phyloP scores from a whole-genome alignment of 2,113 vertebrate genomes.

The Lontra canadensis region DNA sequence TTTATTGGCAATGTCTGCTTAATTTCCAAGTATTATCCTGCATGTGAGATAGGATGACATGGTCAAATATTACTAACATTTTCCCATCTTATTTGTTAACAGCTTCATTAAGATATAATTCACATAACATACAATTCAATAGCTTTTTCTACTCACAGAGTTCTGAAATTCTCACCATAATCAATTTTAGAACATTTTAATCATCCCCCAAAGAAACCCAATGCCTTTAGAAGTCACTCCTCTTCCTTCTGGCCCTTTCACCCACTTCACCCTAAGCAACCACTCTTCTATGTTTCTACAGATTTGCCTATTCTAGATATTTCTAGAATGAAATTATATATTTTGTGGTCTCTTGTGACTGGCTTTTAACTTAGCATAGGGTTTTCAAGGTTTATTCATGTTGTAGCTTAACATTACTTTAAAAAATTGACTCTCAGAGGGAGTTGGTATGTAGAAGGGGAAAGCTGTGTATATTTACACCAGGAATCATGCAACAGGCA shows the following conservation, averaged over 20 bases:
- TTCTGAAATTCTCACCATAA: not conserved
- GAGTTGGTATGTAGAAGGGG: not conserved
- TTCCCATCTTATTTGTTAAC: not conserved
- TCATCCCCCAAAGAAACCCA: not conserved
- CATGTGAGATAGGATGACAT: not conserved
- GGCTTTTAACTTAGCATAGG: not conserved
- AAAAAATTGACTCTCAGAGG: not conserved
- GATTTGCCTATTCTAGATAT: not conserved
- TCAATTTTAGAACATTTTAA: not conserved
- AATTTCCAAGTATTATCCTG: not conserved
- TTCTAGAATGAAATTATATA: not conserved
- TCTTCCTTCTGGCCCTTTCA: not conserved
- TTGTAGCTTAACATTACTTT: not conserved
- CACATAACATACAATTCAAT: not conserved
- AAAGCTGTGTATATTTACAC: not conserved
- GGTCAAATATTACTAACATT: conserved; percentile 23
- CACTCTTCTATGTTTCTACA: not conserved
- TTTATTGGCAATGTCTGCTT: conserved; percentile 9
- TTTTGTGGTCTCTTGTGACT: not conserved
- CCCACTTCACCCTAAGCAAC: not conserved
- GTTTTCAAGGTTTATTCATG: not conserved
- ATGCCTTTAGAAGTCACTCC: not conserved
- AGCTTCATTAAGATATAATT: conserved; percentile 7
- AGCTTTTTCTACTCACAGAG: not conserved
- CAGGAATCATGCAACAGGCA: not conserved